These are phyloP conservation scores for Listronotus oregonensis DNA, from an alignment of 1,140 invertebrate genomes.

Conservation along the genomic window DNA sequence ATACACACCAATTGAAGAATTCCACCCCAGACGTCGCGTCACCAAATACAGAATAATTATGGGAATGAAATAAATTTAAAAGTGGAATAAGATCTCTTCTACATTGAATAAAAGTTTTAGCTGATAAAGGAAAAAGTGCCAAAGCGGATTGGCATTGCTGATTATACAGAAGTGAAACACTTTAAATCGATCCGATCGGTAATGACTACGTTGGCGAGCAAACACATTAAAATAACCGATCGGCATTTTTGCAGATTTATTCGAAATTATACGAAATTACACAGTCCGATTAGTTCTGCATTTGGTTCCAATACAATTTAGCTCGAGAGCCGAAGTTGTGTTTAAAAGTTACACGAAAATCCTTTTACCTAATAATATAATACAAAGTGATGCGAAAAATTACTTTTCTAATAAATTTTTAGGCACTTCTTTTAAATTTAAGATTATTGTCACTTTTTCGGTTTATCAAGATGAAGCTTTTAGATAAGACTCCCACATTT, in stretches of 20 bases:
- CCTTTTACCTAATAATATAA: conserved; percentile 6
- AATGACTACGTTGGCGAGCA: conserved; percentile 16
- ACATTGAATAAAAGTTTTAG: conserved; percentile 11
- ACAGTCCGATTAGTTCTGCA: conserved; percentile 6
- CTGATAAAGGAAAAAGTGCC: conserved; percentile 9
- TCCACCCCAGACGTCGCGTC: not conserved
- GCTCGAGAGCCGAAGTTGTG: not conserved
- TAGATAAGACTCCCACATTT: too few relatives aligned
- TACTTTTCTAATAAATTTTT: too few relatives aligned
- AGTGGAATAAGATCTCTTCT: conserved; percentile 8
- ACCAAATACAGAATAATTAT: too few relatives aligned
- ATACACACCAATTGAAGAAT: too few relatives aligned
- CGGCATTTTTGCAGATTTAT: conserved; percentile 15
- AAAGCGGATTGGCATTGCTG: conserved; percentile 17
- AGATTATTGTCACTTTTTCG: too few relatives aligned
- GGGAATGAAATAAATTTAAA: not conserved
- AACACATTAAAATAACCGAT: conserved; percentile 17
- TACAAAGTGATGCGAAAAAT: too few relatives aligned
- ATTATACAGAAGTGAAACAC: conserved; percentile 21
- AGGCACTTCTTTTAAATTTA: too few relatives aligned
- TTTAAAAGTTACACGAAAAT: conserved; percentile 9
- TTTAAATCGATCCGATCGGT: conserved; percentile 9
- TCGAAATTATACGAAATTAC: conserved; percentile 16
- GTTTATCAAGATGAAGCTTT: too few relatives aligned
- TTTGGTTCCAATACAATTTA: conserved; percentile 4